Evolutionary conservation across 64 coral and sea anemone species (phyloP), one percentile per base, ranked within the genome.

Genomic region (Montipora sp.): DNA sequence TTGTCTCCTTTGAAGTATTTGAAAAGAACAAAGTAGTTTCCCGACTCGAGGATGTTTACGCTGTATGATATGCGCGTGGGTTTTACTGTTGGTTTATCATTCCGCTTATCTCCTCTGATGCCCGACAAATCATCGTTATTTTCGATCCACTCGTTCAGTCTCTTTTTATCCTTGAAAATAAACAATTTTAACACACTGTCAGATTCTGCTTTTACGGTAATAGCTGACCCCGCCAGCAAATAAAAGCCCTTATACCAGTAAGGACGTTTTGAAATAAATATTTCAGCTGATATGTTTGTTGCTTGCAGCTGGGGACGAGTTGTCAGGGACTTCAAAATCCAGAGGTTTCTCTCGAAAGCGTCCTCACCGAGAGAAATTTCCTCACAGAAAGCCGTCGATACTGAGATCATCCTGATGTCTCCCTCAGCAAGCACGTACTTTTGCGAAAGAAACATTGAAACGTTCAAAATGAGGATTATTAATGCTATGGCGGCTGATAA

Each of bases 201-300:
- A 13, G 95, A 98, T 20, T 80, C 81, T 3, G 92, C 95, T 18
- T 98, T 80, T 77, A 98, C 88, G 4, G 87, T 47, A 22, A 94
- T 88, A 2, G 88, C 83, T 0, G 95, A 94, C 21, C 92, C 95
- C 51, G 92, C 47, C 22, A 98, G 75, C 19, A 98, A 89, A 86
- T 98, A 98, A 21, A 83, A 98, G 5, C 89, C 83, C 61, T 98
- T 98, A 77, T 89, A 98, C 95, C 95, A 98, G 90, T 98, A 98
- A 73, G 73, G 84, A 89, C 80, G 77, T 18, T 88, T 47, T 36
- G 84, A 89, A 8, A 98, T 70, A 19, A 91, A 92, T 19, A 98
- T 22, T 69, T 98, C 89, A 15, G 87, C 89, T 7, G 92, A 92
- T 12, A 94, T 57, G 59, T 98, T 98, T 48, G 89, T 84, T 19